Base-by-base conservation (phyloP, 1,140 invertebrate species). In the Zaprionus camerounensis region DNA sequence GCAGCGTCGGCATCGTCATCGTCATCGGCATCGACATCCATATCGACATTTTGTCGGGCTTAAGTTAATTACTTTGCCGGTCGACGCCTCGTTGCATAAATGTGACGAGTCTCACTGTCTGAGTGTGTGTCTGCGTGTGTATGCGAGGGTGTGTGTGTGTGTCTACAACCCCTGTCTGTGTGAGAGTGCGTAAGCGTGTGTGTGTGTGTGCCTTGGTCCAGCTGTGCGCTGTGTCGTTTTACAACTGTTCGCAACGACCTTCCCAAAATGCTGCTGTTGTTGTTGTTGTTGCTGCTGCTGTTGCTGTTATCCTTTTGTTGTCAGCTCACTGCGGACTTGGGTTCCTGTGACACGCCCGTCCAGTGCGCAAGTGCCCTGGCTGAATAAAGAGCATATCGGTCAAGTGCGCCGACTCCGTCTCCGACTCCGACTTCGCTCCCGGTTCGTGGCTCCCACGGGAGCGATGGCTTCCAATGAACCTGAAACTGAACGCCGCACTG, bases 161-260 rank as follows among this genome's bases (percentile, higher is more conserved):
- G 7, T 62, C 44, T 53, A 22, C 38, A 67, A 53, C 15, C 13
- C 15, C 26, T 46, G 15, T 22, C 20, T 51, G 67, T 34, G 13
- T 51, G 57, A 56, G 49, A 36, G 20, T 62, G 36, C 58, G 59
- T 70, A 22, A 36, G 5, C 26, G 44, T 51, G n/a, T 62, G 28
- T 66, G 46, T 62, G 57, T 73, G 55, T 77, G 53, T 70, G 69
- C 57, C 74, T 61, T 53, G 62, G 81, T 84, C 78, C 84, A 88
- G 84, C 84, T 88, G 84, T 83, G 83, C 77, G 77, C 77, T 86
- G 78, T 69, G 74, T 68, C 80, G 72, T 74, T 81, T 81, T 80
- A 88, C 84, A 88, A 88, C 84, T 88, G 84, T 88, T 88, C 84
- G 76, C 71, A 88, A 88, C 84, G 84, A 88, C 84, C 84, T 88